These are phyloP conservation scores for Gallinago stenura DNA, from an alignment of 2,797 vertebrate species.

Conservation along the genomic window DNA sequence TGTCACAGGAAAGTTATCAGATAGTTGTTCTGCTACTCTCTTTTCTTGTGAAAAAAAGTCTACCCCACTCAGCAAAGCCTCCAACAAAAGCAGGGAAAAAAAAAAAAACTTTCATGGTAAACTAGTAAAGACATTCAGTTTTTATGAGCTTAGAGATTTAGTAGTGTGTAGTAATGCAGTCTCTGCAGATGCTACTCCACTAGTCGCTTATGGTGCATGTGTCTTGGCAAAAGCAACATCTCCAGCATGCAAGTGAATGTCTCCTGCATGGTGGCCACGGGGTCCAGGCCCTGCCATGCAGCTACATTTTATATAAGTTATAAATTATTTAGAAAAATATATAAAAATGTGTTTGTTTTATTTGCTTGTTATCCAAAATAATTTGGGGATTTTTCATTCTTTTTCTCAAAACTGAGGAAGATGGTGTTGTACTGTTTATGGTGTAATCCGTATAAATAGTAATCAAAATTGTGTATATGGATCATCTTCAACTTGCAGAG, in stretches of 20 bases:
- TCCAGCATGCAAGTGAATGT: neutral
- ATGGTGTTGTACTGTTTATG: neutral
- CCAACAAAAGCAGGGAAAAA: neutral
- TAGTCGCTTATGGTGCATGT: neutral
- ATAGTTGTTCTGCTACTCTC: neutral
- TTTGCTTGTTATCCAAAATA: neutral
- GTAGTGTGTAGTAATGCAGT: neutral
- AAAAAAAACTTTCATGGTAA: neutral
- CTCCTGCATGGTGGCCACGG: neutral
- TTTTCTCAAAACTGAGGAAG: constrained; percentile 11
- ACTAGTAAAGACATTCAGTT: neutral
- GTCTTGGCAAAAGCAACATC: neutral
- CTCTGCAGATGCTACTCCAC: neutral
- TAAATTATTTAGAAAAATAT: neutral
- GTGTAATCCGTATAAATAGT: neutral
- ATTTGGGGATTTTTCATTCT: constrained; percentile 30
- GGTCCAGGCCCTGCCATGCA: neutral
- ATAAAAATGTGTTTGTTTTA: neutral
- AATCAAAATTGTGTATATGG: neutral
- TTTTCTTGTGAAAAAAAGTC: neutral
- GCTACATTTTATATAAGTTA: neutral
- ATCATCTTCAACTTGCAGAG: neutral
- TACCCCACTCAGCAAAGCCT: neutral
- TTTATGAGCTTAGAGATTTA: neutral
- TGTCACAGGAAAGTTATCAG: neutral